These are phyloP conservation scores for Muscicapa striata DNA, from an alignment of 2,797 vertebrate species.

Conservation along the genomic window DNA sequence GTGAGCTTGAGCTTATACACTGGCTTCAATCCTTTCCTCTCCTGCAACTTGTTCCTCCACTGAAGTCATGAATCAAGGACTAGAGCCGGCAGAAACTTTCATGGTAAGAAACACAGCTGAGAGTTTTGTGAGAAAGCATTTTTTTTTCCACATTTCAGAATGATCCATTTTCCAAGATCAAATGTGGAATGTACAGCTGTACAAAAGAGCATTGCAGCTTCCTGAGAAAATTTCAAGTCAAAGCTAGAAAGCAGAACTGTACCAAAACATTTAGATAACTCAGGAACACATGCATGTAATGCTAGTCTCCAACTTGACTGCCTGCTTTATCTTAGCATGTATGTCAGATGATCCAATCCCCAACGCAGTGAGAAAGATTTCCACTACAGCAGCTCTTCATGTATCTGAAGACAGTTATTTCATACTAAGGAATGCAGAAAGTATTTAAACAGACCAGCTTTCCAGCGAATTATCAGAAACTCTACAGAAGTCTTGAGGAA, in stretches of 20 bases:
- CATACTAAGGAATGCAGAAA: constrained; percentile 29
- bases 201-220: neutral
- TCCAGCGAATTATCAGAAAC: constrained; percentile 6
- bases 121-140: neutral
- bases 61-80: neutral
- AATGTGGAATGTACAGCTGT: neutral
- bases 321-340: neutral
- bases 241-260: neutral
- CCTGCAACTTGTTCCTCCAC: neutral
- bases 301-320: neutral
- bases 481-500: neutral
- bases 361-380: neutral
- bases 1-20: neutral
- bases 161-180: neutral
- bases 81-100: neutral
- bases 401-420: neutral
- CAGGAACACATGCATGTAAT: neutral
- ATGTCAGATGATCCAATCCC: neutral
- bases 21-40: neutral
- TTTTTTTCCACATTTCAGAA: neutral
- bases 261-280: neutral
- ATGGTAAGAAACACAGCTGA: neutral
- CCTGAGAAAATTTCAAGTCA: neutral
- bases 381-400: neutral
- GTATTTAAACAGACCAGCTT: constrained; percentile 33